Evolutionary conservation across 2,888 invertebrate genomes (phyloP).

Genomic region (Chrysotoxum bicinctum): DNA sequence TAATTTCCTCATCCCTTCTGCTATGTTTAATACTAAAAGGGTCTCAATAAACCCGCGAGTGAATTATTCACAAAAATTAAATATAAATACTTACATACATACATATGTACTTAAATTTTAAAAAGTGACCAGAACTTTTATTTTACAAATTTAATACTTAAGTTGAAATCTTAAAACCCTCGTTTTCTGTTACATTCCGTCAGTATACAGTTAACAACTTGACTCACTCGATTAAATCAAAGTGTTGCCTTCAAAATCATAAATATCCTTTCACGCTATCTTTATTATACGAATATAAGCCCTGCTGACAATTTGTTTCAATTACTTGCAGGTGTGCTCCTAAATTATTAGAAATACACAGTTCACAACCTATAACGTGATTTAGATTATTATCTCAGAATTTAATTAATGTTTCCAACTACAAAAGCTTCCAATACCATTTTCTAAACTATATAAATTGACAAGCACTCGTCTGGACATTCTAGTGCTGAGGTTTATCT

Average conservation of each 20-base stretch:
- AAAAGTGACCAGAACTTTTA: too few species aligned
- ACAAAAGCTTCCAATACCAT: background rate
- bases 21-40: too few species aligned
- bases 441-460: background rate
- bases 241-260: slow-evolving; percentile 5
- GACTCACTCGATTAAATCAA: slow-evolving; percentile 19
- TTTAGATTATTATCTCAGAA: slow-evolving; percentile 48
- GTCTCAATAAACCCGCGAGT: too few species aligned
- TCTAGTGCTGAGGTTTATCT: background rate
- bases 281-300: slow-evolving; percentile 7
- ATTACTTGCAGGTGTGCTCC: slow-evolving; percentile 74
- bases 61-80: too few species aligned
- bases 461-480: slow-evolving; percentile 15
- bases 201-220: background rate
- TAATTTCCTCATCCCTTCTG: too few species aligned
- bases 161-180: too few species aligned
- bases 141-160: too few species aligned
- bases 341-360: slow-evolving; percentile 65
- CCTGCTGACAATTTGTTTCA: slow-evolving; percentile 60
- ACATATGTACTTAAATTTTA: too few species aligned
- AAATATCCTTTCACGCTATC: slow-evolving; percentile 42
- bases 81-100: too few species aligned
- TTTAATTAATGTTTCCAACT: slow-evolving; percentile 43
- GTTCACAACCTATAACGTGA: slow-evolving; percentile 68
- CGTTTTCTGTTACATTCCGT: too few species aligned